Evolutionary conservation across 1,140 invertebrate genomes (phyloP).

Genomic region (Temnothorax curvispinosus): DNA sequence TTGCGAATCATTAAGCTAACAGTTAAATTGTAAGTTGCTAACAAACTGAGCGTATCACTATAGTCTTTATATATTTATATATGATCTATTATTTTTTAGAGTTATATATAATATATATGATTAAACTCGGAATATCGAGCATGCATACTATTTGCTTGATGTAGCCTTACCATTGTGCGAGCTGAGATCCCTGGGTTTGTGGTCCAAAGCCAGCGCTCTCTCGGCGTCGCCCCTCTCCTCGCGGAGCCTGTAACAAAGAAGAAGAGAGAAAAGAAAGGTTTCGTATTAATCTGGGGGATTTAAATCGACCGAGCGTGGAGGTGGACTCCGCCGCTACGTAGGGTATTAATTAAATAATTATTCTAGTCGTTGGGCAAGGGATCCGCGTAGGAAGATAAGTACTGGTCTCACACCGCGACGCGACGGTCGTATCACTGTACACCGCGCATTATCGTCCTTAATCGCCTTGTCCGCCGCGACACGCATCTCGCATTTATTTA

Average conservation of each 20-base stretch:
- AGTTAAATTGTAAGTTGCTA: neutral
- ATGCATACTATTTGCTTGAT: constrained; percentile 37
- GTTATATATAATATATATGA: neutral
- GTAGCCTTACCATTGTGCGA: constrained; percentile 92
- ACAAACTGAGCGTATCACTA: neutral
- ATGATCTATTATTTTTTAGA: neutral
- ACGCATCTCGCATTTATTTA: constrained; percentile 25
- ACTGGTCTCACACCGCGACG: constrained; percentile 71
- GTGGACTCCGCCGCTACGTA: constrained; percentile 68
- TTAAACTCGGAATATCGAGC: neutral
- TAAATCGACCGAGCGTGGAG: constrained; percentile 75
- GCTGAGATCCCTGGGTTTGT: constrained; percentile 93
- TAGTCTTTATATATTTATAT: neutral
- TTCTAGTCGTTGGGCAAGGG: constrained; percentile 77
- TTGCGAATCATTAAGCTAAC: neutral
- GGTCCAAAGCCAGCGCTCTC: constrained; percentile 91
- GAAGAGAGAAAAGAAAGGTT: constrained; percentile 77
- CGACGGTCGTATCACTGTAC: constrained; percentile 62
- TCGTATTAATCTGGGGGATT: constrained; percentile 74
- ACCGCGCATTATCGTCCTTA: constrained; percentile 73
- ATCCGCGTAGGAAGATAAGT: constrained; percentile 82
- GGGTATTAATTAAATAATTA: constrained; percentile 85
- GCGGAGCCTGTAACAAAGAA: constrained; percentile 90
- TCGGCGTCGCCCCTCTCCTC: constrained; percentile 93
- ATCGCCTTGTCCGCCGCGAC: constrained; percentile 67